Base-by-base conservation (phyloP, 2,113 vertebrate genomes). In the Theropithecus gelada region DNA sequence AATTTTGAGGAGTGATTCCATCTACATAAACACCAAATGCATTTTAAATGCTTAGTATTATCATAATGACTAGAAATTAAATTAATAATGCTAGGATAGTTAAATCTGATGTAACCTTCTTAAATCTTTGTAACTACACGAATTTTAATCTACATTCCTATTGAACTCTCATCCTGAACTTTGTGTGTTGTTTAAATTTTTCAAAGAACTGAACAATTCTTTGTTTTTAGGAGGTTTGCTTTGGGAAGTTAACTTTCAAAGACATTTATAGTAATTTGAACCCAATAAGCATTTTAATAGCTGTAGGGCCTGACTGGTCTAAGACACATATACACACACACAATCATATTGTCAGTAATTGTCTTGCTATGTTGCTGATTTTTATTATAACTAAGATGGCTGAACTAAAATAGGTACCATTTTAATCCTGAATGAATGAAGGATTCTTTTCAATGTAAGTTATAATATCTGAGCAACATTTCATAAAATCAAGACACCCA, bases 61-160 rank as follows among this genome's bases (percentile, higher is more conserved):
- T 98, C 98, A 97, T 98, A 98, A 99, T 98, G 97, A 97, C 97
- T 97, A 96, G 94, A 98, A 98, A 98, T 98, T 98, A 98, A 99
- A 98, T 98, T 98, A 98, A 98, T 98, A 99, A 98, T 97, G 97
- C 98, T 81, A 93, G 90, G 98, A 98, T 95, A 97, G 96, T 99
- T 98, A 98, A 98, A 97, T 98, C 97, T 98, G 97, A 98, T 0
- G 23, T 90, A 97, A 90, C 98, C 90, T 94, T 90, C 96, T 96
- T 96, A 97, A 97, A 97, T 98, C 97, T 97, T 98, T 98, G 95
- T 97, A 97, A 97, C 84, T 97, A 78, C 86, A 88, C 16, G 75
- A 96, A 78, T 93, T 64, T 64, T 93, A 97, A 18, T 7, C 96
- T 88, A 98, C 88, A 93, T 95, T 98, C 96, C 90, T 95, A 92